A percentile compares a stretch with the other conserved stretches of the same genome.
These are phyloP conservation scores for Corvus moneduloides DNA, from an alignment of 2,113 vertebrate genomes.

Conservation along the genomic window DNA sequence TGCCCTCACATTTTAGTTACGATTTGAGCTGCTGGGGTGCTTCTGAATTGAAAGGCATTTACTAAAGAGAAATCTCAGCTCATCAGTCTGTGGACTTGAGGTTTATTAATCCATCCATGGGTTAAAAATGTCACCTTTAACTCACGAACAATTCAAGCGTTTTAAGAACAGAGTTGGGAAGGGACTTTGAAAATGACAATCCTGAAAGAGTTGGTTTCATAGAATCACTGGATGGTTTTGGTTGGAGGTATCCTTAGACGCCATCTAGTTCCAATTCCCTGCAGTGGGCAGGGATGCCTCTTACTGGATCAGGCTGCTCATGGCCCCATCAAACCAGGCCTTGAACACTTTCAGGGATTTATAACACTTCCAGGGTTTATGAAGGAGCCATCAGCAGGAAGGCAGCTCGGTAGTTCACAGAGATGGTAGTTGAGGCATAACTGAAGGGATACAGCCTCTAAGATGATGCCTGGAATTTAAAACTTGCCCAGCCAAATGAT, in stretches of 20 bases:
- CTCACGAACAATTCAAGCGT: rapidly evolving
- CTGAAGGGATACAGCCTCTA: neutral
- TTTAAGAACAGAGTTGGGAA: neutral
- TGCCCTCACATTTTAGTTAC: neutral
- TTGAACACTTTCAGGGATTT: neutral
- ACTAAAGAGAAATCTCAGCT: neutral
- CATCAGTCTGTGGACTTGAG: neutral
- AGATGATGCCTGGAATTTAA: neutral
- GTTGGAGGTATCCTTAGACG: neutral
- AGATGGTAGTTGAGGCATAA: neutral
- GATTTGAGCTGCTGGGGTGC: neutral
- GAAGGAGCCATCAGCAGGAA: neutral
- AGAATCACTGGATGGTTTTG: neutral
- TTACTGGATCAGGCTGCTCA: neutral
- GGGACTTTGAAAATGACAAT: neutral
- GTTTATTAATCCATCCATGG: neutral
- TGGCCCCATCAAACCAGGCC: neutral
- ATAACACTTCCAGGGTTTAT: neutral
- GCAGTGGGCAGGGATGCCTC: neutral
- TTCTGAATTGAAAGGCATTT: neutral
- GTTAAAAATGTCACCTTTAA: neutral
- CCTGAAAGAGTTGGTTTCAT: neutral
- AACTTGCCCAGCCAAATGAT: neutral
- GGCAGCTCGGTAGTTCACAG: neutral
- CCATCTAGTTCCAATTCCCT: neutral